Evolutionary conservation across 2,113 vertebrate species (phyloP).

Genomic region (Eupsittula cactorum): DNA sequence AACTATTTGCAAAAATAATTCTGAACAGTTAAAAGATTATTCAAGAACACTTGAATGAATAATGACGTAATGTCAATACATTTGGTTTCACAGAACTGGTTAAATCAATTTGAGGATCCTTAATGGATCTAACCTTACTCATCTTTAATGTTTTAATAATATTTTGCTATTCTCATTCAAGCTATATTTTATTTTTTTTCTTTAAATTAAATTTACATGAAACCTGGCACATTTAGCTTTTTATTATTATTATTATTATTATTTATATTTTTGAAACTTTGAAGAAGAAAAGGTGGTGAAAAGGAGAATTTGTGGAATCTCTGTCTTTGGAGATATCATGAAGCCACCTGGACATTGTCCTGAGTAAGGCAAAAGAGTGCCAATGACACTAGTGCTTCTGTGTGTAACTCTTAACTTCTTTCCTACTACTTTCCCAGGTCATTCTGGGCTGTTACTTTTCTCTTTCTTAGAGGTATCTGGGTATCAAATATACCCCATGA

Average conservation of each 20-base stretch:
- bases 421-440: not conserved
- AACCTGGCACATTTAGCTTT: not conserved
- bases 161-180: not conserved
- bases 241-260: not conserved
- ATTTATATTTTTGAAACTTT: not conserved
- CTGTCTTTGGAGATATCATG: not conserved
- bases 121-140: not conserved
- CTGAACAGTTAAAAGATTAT: not conserved
- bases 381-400: accelerated
- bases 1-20: not conserved
- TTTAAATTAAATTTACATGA: not conserved
- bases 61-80: not conserved
- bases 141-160: not conserved
- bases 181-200: not conserved
- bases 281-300: not conserved
- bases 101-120: not conserved
- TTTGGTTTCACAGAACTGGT: not conserved
- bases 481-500: not conserved
- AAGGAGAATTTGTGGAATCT: not conserved
- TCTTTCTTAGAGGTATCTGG: not conserved
- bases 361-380: not conserved
- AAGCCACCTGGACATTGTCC: not conserved
- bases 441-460: not conserved
- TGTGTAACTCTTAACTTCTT: not conserved
- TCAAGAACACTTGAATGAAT: not conserved